Evolutionary conservation across 2,113 vertebrate species (phyloP).

Genomic region (Laticauda laticaudata): DNA sequence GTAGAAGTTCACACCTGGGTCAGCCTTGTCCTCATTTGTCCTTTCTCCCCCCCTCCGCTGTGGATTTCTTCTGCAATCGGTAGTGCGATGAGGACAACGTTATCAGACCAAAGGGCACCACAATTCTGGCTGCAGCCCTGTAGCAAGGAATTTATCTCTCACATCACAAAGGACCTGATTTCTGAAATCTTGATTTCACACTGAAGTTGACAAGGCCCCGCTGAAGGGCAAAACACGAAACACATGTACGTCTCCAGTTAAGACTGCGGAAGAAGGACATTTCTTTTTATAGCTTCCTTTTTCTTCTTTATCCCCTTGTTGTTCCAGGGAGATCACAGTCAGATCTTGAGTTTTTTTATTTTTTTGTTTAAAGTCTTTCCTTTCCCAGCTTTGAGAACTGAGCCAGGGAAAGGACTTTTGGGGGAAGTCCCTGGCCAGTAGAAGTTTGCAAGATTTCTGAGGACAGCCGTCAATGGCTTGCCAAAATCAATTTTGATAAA

Average conservation of each 20-base stretch:
- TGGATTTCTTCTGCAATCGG: neutral
- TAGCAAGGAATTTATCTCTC: rapidly evolving
- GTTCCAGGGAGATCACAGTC: conserved; percentile 59
- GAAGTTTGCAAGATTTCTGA: conserved; percentile 63
- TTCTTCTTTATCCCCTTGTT: conserved; percentile 23
- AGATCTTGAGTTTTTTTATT: conserved; percentile 47
- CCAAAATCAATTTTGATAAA: conserved; percentile 63
- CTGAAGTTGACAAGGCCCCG: neutral
- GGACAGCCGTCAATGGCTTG: conserved; percentile 66
- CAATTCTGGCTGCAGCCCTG: rapidly evolving
- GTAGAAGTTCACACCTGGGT: neutral
- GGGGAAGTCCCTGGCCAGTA: conserved; percentile 68
- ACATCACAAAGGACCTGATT: rapidly evolving
- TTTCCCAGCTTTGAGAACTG: conserved; percentile 64
- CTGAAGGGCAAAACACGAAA: neutral
- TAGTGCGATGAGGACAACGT: neutral
- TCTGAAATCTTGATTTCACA: neutral
- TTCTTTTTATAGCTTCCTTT: neutral
- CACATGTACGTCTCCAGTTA: conserved; percentile 48
- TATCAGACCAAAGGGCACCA: neutral
- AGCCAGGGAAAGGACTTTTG: conserved; percentile 63
- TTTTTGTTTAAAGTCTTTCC: conserved; percentile 36
- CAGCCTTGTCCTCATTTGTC: neutral
- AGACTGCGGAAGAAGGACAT: conserved; percentile 42
- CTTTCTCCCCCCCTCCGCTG: too few relatives aligned